A percentile compares a stretch with the other conserved stretches of the same genome.
Evolutionary conservation across 2,797 vertebrate species (phyloP).

Genomic region (Psittacula echo): DNA sequence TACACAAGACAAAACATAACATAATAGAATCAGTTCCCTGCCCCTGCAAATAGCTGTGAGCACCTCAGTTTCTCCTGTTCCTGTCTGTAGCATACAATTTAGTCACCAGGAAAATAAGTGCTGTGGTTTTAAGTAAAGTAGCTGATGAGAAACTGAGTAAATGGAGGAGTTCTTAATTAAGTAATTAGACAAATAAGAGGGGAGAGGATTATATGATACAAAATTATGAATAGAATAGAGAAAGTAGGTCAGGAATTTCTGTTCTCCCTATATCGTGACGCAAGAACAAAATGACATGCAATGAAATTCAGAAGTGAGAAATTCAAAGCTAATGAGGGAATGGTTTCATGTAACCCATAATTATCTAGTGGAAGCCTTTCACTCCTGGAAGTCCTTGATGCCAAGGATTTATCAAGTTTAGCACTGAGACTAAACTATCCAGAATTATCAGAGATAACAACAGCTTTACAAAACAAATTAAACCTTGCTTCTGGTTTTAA

Average conservation of each 20-base stretch:
- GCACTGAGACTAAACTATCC: background rate
- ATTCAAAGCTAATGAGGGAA: conserved; percentile 38
- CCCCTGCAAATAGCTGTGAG: background rate
- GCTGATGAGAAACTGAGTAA: conserved; percentile 35
- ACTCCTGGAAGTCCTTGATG: background rate
- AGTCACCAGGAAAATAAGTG: background rate
- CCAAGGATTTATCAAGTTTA: conserved; percentile 39
- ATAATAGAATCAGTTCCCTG: background rate
- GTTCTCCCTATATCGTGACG: conserved; percentile 14
- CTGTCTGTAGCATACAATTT: background rate
- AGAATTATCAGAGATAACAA: conserved; percentile 18
- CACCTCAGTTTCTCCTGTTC: conserved; percentile 3
- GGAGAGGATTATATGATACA: conserved; percentile 28
- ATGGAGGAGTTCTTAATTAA: conserved; percentile 57
- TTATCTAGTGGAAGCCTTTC: conserved; percentile 30
- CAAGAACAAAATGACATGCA: conserved; percentile 34
- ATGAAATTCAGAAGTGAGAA: conserved; percentile 56
- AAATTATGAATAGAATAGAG: conserved; percentile 21
- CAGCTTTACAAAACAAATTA: background rate
- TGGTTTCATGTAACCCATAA: background rate
- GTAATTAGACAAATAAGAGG: conserved; percentile 58
- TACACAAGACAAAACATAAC: background rate
- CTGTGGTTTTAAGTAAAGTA: conserved; percentile 43
- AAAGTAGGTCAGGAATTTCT: conserved; percentile 58
- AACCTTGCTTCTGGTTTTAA: conserved; percentile 13